These are phyloP conservation scores for Grammomys dolichurus DNA, from an alignment of 2,113 vertebrate genomes.

Conservation along the genomic window DNA sequence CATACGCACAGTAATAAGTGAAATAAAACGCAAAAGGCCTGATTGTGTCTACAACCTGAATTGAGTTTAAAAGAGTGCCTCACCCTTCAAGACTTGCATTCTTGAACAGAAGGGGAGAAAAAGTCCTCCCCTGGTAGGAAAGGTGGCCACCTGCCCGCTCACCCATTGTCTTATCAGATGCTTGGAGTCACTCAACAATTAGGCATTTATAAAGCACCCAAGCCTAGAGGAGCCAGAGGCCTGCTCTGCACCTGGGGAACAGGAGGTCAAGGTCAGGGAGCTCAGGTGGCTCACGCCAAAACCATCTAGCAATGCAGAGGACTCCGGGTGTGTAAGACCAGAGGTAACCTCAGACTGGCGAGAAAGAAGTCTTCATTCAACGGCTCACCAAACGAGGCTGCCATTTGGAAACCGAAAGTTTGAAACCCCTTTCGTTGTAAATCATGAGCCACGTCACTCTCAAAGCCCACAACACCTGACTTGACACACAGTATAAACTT, in stretches of 20 bases:
- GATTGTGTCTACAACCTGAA: background rate
- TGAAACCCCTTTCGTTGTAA: background rate
- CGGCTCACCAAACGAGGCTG: rapidly evolving
- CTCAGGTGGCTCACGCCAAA: background rate
- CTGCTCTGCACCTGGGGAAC: background rate
- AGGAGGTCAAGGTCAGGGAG: background rate
- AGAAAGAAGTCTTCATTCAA: background rate
- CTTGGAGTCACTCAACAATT: background rate
- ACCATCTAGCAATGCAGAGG: background rate
- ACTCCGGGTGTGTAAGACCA: background rate
- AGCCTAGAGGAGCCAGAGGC: background rate
- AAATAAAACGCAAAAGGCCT: background rate
- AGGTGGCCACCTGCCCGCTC: background rate
- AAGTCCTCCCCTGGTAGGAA: background rate
- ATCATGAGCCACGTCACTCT: background rate
- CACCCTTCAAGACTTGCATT: background rate
- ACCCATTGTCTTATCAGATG: background rate
- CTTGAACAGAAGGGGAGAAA: background rate
- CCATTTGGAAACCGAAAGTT: background rate
- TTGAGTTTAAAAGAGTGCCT: background rate
- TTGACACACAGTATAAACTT: background rate
- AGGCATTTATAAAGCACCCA: background rate
- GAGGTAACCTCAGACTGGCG: background rate
- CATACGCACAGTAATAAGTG: background rate
- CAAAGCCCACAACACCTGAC: background rate